phyloP scores from a whole-genome alignment of 2,113 vertebrate species.

The Penelope pileata region DNA sequence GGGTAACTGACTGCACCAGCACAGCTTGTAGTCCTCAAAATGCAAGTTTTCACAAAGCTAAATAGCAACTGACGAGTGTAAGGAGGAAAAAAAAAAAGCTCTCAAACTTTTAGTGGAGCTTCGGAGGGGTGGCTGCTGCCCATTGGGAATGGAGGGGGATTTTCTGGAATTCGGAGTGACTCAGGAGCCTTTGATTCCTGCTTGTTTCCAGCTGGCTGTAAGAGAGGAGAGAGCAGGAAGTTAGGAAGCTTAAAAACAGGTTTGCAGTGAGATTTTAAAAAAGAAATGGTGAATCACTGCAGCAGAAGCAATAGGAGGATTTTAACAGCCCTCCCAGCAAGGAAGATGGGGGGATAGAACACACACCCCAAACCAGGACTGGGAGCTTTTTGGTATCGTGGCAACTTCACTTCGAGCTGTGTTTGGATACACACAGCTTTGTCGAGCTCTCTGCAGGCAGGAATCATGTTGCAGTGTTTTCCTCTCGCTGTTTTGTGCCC shows the following conservation, averaged over 20 bases:
- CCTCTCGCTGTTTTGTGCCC: background rate
- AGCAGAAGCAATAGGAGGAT: background rate
- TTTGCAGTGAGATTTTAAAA: background rate
- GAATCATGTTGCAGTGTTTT: background rate
- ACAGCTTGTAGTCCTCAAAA: background rate
- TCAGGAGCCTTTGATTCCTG: background rate
- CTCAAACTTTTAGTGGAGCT: background rate
- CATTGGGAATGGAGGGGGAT: background rate
- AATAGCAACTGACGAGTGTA: background rate
- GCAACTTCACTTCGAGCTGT: background rate
- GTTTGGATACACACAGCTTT: background rate
- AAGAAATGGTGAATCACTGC: background rate
- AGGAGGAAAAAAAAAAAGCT: background rate
- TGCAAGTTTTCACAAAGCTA: background rate
- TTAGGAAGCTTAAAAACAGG: background rate
- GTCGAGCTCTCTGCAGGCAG: background rate
- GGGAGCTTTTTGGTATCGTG: no score
- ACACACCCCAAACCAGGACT: no score
- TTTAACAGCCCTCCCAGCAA: background rate
- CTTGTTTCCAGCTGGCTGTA: background rate
- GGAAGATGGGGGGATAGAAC: background rate
- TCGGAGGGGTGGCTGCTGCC: background rate
- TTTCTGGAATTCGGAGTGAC: background rate
- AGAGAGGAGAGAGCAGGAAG: background rate
- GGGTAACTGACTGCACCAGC: rapidly evolving